Evolutionary conservation across 2,888 invertebrate species (phyloP).

Genomic region (Troides aeacus): DNA sequence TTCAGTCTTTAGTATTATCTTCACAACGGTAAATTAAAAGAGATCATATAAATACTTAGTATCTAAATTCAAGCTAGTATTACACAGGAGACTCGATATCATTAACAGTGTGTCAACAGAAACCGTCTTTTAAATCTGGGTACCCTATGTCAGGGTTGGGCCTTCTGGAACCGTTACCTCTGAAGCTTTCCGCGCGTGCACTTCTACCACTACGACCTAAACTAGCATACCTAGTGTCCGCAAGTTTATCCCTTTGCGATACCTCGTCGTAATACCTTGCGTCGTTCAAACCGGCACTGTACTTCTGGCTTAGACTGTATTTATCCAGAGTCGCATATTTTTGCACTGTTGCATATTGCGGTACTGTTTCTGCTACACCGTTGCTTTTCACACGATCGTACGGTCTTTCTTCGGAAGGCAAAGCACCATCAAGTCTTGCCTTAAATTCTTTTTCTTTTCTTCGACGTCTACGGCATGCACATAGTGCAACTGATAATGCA

Average conservation of each 20-base stretch:
- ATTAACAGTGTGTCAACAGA: constrained; percentile 85
- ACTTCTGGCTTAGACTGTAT: constrained; percentile 77
- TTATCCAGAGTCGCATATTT: constrained; percentile 79
- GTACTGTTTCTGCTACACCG: constrained; percentile 66
- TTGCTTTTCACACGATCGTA: constrained; percentile 80
- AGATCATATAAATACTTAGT: constrained; percentile 27
- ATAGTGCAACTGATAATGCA: constrained; percentile 79
- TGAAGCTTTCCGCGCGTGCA: constrained; percentile 61
- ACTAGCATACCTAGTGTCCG: constrained; percentile 75
- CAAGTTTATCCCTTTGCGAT: constrained; percentile 75
- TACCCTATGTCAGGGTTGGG: constrained; percentile 75
- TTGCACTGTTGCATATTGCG: constrained; percentile 74
- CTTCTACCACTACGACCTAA: constrained; percentile 70
- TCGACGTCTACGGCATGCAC: constrained; percentile 81
- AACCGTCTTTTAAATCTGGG: constrained; percentile 84
- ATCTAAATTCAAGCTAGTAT: constrained; percentile 33
- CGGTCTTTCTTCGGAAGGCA: constrained; percentile 80
- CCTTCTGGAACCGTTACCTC: constrained; percentile 68
- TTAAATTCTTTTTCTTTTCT: constrained; percentile 82
- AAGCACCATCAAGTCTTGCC: constrained; percentile 79
- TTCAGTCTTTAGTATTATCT: constrained; percentile 69
- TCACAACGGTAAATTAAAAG: constrained; percentile 42
- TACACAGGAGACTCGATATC: constrained; percentile 72
- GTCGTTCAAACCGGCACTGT: constrained; percentile 76
- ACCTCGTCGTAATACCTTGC: constrained; percentile 77